These are phyloP conservation scores for Tympanoctomys barrerae DNA, from an alignment of 2,797 vertebrate species.

Conservation along the genomic window DNA sequence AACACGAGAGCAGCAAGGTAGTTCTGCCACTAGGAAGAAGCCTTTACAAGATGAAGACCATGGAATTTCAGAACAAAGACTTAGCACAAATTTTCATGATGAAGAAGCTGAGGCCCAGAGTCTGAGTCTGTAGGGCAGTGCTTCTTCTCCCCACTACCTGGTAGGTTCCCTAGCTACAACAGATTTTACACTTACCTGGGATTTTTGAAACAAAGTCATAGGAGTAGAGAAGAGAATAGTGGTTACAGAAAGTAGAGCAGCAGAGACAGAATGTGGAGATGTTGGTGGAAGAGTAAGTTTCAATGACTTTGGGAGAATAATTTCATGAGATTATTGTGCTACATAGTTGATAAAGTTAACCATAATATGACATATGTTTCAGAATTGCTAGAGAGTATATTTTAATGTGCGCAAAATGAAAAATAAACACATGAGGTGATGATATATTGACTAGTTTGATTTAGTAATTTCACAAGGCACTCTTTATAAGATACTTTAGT, in stretches of 20 bases:
- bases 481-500: background rate
- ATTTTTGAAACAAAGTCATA: too few species aligned
- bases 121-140: background rate
- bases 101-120: background rate
- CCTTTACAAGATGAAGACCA: background rate
- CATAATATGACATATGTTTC: background rate
- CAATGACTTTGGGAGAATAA: background rate
- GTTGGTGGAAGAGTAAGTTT: background rate
- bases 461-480: background rate
- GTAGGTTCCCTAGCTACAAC: background rate
- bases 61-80: background rate
- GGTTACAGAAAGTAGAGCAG: background rate
- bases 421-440: background rate
- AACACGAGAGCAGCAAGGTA: background rate
- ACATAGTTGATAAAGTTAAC: background rate
- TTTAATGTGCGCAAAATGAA: background rate
- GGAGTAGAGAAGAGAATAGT: background rate
- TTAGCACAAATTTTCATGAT: background rate
- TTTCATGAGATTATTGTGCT: background rate
- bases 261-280: background rate
- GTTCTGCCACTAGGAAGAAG: background rate
- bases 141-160: background rate
- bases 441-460: background rate
- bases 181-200: background rate
- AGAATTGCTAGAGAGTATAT: background rate